These are phyloP conservation scores for Gymnoscopelus microlampas DNA, from an alignment of 2,797 vertebrate genomes.

Conservation along the genomic window DNA sequence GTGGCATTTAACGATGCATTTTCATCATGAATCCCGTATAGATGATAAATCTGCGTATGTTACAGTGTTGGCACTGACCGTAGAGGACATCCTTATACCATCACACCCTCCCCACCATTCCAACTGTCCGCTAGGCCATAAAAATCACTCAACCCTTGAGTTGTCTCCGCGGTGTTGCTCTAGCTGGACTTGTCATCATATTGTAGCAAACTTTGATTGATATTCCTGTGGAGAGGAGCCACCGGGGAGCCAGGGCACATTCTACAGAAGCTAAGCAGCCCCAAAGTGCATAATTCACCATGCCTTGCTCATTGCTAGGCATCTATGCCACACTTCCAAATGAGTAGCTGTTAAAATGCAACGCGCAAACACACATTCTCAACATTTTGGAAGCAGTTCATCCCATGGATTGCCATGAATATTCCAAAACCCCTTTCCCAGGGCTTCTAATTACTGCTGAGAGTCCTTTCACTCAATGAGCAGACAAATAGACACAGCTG, in stretches of 20 bases:
- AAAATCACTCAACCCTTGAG: conserved; percentile 58
- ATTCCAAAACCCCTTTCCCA: conserved; percentile 39
- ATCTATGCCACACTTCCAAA: conserved; percentile 51
- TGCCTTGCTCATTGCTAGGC: conserved; percentile 53
- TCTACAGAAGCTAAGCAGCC: conserved; percentile 59
- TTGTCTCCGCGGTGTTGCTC: conserved; percentile 54
- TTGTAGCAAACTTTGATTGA: conserved; percentile 64
- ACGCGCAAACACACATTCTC: conserved; percentile 25
- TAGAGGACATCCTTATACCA: conserved; percentile 18
- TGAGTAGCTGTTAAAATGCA: conserved; percentile 66
- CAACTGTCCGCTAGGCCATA: conserved; percentile 34
- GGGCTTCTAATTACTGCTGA: conserved; percentile 21
- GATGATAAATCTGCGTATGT: conserved; percentile 7
- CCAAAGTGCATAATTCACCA: conserved; percentile 61
- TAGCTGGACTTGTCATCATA: conserved; percentile 72
- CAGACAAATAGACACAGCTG: conserved; percentile 53
- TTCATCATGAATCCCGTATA: not conserved
- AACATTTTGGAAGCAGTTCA: conserved; percentile 33
- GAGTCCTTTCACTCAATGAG: conserved; percentile 12
- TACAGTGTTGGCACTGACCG: not conserved
- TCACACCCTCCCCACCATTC: conserved; percentile 26
- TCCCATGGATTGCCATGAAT: conserved; percentile 41
- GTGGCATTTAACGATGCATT: not conserved
- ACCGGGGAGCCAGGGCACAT: conserved; percentile 59
- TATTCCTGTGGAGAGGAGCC: conserved; percentile 62